Percentiles rank a stretch among this genome's conserved stretches.
Conservation (phyloP, 2,888 invertebrate genomes). For the Volucella inanis region DNA sequence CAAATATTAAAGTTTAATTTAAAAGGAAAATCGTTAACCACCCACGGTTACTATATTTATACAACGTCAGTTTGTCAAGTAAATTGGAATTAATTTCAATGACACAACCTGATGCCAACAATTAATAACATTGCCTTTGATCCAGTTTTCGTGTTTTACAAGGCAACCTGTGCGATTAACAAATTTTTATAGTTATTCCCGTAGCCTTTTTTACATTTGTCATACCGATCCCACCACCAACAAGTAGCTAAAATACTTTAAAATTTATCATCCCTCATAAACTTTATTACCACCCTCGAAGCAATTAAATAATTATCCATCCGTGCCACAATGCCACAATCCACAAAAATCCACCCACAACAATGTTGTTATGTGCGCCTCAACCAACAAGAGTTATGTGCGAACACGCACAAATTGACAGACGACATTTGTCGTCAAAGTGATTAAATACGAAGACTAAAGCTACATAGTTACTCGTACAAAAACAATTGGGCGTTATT, state of each 20-base stretch:
- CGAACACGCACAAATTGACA: slow-evolving; percentile 57
- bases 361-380: slow-evolving; percentile 2
- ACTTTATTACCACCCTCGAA: slow-evolving; percentile 32
- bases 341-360: slow-evolving; percentile 44
- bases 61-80: not conserved
- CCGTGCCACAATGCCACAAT: slow-evolving; percentile 25
- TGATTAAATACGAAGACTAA: slow-evolving; percentile 45
- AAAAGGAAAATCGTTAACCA: not conserved
- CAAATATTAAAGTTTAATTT: not conserved
- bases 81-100: slow-evolving; percentile 34
- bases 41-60: not conserved
- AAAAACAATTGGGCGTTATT: slow-evolving; percentile 16
- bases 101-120: slow-evolving; percentile 16
- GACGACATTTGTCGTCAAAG: slow-evolving; percentile 54
- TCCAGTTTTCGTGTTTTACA: slow-evolving; percentile 6
- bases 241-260: slow-evolving; percentile 25
- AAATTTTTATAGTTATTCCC: slow-evolving; percentile 27
- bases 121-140: slow-evolving; percentile 28
- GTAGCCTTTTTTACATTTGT: slow-evolving; percentile 1
- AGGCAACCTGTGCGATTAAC: slow-evolving; percentile 17
- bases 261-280: slow-evolving; percentile 31
- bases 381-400: slow-evolving; percentile 42
- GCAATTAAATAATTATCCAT: slow-evolving; percentile 58
- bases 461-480: slow-evolving; percentile 2
- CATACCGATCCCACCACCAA: slow-evolving; percentile 42